phyloP scores from a whole-genome alignment of 2,888 invertebrate genomes.

The Laothoe populi region DNA sequence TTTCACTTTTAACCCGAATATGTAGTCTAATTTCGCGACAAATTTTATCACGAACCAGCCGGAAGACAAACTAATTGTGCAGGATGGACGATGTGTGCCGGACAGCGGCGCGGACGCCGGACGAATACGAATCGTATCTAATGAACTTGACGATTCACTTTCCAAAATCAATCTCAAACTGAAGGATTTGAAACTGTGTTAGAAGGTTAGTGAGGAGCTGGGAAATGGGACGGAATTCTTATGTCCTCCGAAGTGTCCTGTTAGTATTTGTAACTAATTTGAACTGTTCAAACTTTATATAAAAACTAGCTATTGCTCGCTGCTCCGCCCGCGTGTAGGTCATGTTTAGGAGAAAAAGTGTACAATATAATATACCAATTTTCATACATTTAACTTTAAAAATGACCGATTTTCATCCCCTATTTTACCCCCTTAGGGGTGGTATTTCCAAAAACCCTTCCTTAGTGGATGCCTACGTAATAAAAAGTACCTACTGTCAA shows the following conservation, averaged over 20 bases:
- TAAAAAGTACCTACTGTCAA: too few relatives aligned
- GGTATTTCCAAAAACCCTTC: too few relatives aligned
- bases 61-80: constrained; percentile 42
- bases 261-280: too few relatives aligned
- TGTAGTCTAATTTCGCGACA: constrained; percentile 3
- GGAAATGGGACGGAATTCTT: not conserved
- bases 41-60: constrained; percentile 30
- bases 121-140: constrained; percentile 35
- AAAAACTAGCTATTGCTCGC: too few relatives aligned
- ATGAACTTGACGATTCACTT: constrained; percentile 22
- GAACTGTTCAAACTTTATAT: too few relatives aligned
- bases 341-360: too few relatives aligned
- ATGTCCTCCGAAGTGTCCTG: not conserved
- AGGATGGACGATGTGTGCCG: constrained; percentile 41
- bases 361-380: too few relatives aligned
- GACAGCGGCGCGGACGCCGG: constrained; percentile 14
- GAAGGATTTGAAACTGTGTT: constrained; percentile 19
- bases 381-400: too few relatives aligned
- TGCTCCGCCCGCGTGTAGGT: too few relatives aligned
- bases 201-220: not conserved
- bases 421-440: too few relatives aligned
- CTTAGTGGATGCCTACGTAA: too few relatives aligned
- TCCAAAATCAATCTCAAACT: constrained; percentile 26
- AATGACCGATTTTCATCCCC: too few relatives aligned
- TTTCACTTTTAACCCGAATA: constrained; percentile 24